Evolutionary conservation across 2,888 invertebrate species (phyloP), one percentile per base, ranked within the genome.

Genomic region (Aethes cnicana): DNA sequence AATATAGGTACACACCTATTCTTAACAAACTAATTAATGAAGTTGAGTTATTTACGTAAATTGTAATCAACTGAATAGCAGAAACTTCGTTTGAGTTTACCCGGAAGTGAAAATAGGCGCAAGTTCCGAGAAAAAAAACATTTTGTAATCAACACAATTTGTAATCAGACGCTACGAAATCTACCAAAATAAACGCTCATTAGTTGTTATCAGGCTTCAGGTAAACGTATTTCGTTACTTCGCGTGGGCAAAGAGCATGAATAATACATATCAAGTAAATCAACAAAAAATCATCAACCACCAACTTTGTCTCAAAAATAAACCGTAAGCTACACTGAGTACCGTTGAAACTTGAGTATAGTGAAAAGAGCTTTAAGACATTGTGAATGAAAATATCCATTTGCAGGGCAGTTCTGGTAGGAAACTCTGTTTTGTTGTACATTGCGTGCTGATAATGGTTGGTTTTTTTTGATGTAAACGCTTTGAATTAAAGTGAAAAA

Each of bases 381-480:
- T 25, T 44, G 3, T 4, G 3, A 17, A 8, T 7, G 11, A 4
- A n/a, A 9, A 2, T 4, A 6, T 12, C 8, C n/a, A 14, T 44
- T 21, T 18, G 17, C 7, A 18, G 43, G 41, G 43, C 26, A 50
- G 37, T 50, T 50, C 36, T 44, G 32, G 11, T 26, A 49, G n/a
- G 48, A 26, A 42, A 36, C 8, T 17, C 12, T 43, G 28, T 44
- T 50, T 43, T 50, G 43, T 9, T 30, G 30, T 44, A 43, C 30
- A 50, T 44, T 37, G 36, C 50, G 50, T 44, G 50, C 30, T 43
- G 30, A 37, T 44, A 50, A 37, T 50, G 30, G 36, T 8, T 43
- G 49, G n/a, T n/a, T n/a, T 16, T 39, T 37, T 25, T n/a, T n/a
- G 14, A 4, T 37, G 12, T 2, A n/a, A 9, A 25, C 9, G 37